Evolutionary conservation across 2,888 invertebrate species (phyloP).

Genomic region (Lottia gigantea): DNA sequence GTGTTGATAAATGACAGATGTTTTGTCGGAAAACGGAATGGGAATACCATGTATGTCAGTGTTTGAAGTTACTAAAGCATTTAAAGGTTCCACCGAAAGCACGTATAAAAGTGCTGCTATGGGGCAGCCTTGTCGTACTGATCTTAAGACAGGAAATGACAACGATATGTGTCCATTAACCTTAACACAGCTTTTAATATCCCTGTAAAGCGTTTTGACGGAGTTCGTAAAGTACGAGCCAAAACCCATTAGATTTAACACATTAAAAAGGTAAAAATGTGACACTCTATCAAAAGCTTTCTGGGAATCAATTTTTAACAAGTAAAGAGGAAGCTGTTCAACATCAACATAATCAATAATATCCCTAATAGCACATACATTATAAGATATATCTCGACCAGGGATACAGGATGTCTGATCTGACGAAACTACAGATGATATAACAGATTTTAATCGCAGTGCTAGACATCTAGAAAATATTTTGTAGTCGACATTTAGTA

Average conservation of each 20-base stretch:
- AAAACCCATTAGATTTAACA: slow-evolving; percentile 36
- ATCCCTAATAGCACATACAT: slow-evolving; percentile 34
- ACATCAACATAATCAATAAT: slow-evolving; percentile 35
- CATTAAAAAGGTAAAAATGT: slow-evolving; percentile 35
- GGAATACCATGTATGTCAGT: neutral
- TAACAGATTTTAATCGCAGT: slow-evolving; percentile 28
- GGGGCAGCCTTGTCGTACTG: neutral
- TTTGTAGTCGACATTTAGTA: slow-evolving; percentile 39
- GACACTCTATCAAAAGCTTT: slow-evolving; percentile 43
- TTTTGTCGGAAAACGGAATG: too few relatives aligned
- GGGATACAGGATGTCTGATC: slow-evolving; percentile 39
- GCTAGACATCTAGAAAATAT: slow-evolving; percentile 36
- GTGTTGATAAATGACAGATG: neutral
- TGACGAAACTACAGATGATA: slow-evolving; percentile 27
- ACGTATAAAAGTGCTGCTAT: neutral
- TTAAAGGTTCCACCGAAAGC: neutral
- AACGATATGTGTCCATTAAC: slow-evolving; percentile 34
- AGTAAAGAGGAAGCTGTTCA: slow-evolving; percentile 30
- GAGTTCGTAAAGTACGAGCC: slow-evolving; percentile 30
- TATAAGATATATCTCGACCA: slow-evolving; percentile 39
- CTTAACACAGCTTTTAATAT: slow-evolving; percentile 32
- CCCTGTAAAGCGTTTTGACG: slow-evolving; percentile 36
- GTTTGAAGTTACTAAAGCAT: neutral
- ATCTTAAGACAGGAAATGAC: slow-evolving; percentile 5
- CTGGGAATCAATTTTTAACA: slow-evolving; percentile 40